These are phyloP conservation scores for Palloptera scutellata DNA, from an alignment of 2,888 invertebrate species.

Conservation along the genomic window DNA sequence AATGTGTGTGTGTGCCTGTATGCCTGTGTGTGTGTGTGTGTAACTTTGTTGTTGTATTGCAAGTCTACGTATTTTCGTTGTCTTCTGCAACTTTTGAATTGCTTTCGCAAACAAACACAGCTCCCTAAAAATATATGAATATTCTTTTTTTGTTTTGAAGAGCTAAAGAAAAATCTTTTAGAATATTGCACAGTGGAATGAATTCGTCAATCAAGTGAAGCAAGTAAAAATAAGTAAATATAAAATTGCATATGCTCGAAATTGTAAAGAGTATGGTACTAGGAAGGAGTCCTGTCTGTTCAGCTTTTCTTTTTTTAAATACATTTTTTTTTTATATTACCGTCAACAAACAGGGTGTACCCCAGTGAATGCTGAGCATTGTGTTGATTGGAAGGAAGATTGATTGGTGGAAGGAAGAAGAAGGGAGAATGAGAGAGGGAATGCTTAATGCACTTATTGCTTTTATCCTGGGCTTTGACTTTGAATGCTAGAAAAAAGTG, in stretches of 20 bases:
- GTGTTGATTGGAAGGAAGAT: too few species aligned
- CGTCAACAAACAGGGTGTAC: background rate
- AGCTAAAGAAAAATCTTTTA: background rate
- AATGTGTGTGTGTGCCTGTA: background rate
- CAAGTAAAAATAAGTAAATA: too few species aligned
- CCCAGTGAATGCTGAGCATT: background rate
- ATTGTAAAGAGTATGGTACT: too few species aligned
- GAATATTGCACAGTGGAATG: conserved; percentile 19
- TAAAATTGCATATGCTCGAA: too few species aligned
- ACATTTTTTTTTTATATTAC: conserved; percentile 4
- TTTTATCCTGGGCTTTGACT: too few species aligned
- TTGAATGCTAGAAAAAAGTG: too few species aligned
- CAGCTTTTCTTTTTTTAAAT: too few species aligned
- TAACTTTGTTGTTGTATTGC: conserved; percentile 24
- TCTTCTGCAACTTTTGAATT: conserved; percentile 8
- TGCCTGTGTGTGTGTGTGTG: conserved; percentile 18
- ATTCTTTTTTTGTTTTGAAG: background rate
- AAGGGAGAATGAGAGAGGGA: too few species aligned
- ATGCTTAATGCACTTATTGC: too few species aligned
- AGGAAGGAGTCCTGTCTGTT: too few species aligned
- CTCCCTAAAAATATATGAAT: background rate
- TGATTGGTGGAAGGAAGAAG: too few species aligned
- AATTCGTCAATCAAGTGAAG: conserved; percentile 7
- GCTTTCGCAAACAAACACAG: conserved; percentile 17
- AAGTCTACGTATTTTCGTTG: background rate